Base-by-base conservation (phyloP, 2,888 invertebrate species). In the Sclerodermus sp. region DNA sequence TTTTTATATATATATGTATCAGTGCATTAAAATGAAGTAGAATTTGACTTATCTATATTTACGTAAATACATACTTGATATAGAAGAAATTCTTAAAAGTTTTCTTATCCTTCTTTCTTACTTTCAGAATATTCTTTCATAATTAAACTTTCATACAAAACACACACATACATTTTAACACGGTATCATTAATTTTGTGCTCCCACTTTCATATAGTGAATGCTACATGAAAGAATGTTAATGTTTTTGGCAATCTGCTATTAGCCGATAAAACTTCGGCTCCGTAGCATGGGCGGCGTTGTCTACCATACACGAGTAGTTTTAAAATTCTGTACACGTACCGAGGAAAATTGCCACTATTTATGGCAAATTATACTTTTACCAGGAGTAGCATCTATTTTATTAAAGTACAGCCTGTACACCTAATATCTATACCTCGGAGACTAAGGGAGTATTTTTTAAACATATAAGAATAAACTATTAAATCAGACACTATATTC, bases 11-110 rank as follows among this genome's bases (percentile, higher is more conserved):
- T 58, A 23, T 54, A 50, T 57, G 56, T 52, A 44, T 48, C 47
- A 58, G 65, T 60, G 63, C 60, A 66, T 53, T 64, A 62, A 53
- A 59, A 60, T 60, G 53, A 62, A 64, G 50, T 57, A 46, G 15
- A 57, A 44, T 49, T 39, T 48, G 43, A 52, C 44, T 55, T 51
- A 39, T 40, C 45, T 58, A 56, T 46, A 45, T 23, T 23, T 32
- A 47, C 55, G 53, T 63, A 63, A 58, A 68, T 64, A 61, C 53
- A 52, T 42, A 57, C 52, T 58, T 63, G 51, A 55, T 57, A 67
- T 51, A 61, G 55, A 43, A 47, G 51, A 50, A 47, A 58, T 51
- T 50, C 34, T 18, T 36, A 48, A 49, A 55, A 17, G 39, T 50
- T 52, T 53, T 36, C 48, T 45, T 34, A 45, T 41, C 34, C 37